A percentile compares a stretch with the other conserved stretches of the same genome.
phyloP scores from a whole-genome alignment of 1,140 invertebrate species.

The Radopholus similis region DNA sequence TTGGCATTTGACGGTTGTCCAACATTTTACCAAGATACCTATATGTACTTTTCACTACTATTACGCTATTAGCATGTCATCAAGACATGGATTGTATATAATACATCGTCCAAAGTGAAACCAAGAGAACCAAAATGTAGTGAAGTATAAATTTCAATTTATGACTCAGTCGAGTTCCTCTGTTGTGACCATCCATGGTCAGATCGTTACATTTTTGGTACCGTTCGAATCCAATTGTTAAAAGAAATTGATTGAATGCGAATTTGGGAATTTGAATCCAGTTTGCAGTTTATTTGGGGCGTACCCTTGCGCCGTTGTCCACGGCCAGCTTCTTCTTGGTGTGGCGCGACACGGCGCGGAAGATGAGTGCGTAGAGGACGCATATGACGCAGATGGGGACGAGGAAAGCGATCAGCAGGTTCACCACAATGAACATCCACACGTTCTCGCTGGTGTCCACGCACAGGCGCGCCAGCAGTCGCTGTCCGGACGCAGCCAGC shows the following conservation, averaged over 20 bases:
- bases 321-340: constrained; percentile 65
- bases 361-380: constrained; percentile 51
- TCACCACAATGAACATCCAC: constrained; percentile 50
- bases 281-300: background rate
- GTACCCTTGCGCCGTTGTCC: constrained; percentile 72
- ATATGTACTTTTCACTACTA: too few species aligned
- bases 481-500: constrained; percentile 37
- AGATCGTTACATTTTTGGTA: too few species aligned
- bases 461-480: constrained; percentile 37
- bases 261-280: background rate
- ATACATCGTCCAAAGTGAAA: too few species aligned
- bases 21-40: too few species aligned
- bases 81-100: too few species aligned
- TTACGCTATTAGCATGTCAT: too few species aligned
- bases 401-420: constrained; percentile 54
- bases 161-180: too few species aligned
- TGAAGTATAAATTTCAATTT: too few species aligned
- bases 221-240: background rate
- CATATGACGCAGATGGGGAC: constrained; percentile 50
- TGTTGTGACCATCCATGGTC: too few species aligned
- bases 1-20: too few species aligned
- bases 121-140: too few species aligned
- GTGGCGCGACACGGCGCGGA: constrained; percentile 41
- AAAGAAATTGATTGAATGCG: background rate
- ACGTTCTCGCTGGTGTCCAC: constrained; percentile 51